Evolutionary conservation across 1,140 invertebrate species (phyloP).

Genomic region (Brachionus rotundiformis): DNA sequence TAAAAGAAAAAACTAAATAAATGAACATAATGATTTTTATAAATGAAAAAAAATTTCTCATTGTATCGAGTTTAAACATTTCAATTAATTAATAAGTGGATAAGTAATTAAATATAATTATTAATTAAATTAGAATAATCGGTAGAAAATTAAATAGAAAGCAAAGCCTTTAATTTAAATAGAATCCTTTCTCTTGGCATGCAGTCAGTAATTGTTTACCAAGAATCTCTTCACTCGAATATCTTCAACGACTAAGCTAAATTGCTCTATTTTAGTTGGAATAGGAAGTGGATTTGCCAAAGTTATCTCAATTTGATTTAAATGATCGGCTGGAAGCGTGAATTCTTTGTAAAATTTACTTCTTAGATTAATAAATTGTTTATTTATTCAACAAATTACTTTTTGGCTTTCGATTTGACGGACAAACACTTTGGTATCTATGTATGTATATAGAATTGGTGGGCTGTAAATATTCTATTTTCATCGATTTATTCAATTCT

Average conservation of each 20-base stretch:
- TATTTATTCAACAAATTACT: neutral
- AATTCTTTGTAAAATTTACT: neutral
- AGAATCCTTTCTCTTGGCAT: slow-evolving; percentile 96
- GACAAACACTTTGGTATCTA: neutral
- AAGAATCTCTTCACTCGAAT: slow-evolving; percentile 77
- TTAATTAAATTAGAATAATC: slow-evolving; percentile 3
- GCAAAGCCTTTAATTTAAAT: slow-evolving; percentile 79
- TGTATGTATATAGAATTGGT: neutral
- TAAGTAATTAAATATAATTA: neutral
- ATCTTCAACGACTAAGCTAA: slow-evolving; percentile 3
- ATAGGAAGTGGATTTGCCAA: slow-evolving; percentile 23
- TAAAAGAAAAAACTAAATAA: slow-evolving; percentile 12
- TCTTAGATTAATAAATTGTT: neutral
- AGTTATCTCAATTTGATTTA: slow-evolving; percentile 37
- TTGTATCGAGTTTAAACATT: neutral
- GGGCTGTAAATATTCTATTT: neutral
- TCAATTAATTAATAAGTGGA: neutral
- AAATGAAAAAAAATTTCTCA: neutral
- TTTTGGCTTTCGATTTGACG: slow-evolving; percentile 5
- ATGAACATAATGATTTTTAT: slow-evolving; percentile 17
- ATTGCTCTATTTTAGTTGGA: neutral
- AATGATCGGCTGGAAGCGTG: neutral
- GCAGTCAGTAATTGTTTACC: slow-evolving; percentile 78
- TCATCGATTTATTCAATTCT: neutral
- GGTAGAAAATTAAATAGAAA: slow-evolving; percentile 12